These are phyloP conservation scores for Netelia fuscicornis DNA, from an alignment of 2,888 invertebrate genomes.

Conservation along the genomic window DNA sequence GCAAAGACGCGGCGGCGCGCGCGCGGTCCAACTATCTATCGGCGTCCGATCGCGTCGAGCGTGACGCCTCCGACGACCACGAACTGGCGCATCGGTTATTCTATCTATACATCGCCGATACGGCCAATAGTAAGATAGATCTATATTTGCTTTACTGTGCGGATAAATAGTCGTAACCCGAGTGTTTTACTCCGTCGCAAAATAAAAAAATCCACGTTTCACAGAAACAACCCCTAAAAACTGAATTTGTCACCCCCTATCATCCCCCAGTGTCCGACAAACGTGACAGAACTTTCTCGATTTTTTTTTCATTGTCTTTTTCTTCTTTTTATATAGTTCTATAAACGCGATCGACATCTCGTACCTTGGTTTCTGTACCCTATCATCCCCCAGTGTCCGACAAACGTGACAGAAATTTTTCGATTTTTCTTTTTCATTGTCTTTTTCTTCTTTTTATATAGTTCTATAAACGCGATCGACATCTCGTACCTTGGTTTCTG, in stretches of 20 bases:
- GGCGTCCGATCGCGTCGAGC: conserved; percentile 53
- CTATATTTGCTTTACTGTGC: background rate
- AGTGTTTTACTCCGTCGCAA: background rate
- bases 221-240: no score
- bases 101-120: conserved; percentile 43
- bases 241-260: no score
- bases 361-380: conserved; percentile 30
- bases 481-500: conserved; percentile 38
- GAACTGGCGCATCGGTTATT: conserved; percentile 55
- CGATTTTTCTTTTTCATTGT: background rate
- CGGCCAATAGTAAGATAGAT: background rate
- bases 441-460: no score
- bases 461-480: background rate
- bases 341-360: background rate
- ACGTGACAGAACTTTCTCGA: background rate
- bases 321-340: no score
- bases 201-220: background rate
- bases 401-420: background rate
- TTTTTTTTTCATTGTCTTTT: background rate
- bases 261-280: background rate
- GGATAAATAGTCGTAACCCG: background rate
- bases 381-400: no score
- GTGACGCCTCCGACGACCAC: conserved; percentile 45
- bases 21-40: conserved; percentile 60
- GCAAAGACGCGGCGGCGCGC: conserved; percentile 39